phyloP scores from a whole-genome alignment of 2,113 vertebrate species.

The Psettodes erumei region DNA sequence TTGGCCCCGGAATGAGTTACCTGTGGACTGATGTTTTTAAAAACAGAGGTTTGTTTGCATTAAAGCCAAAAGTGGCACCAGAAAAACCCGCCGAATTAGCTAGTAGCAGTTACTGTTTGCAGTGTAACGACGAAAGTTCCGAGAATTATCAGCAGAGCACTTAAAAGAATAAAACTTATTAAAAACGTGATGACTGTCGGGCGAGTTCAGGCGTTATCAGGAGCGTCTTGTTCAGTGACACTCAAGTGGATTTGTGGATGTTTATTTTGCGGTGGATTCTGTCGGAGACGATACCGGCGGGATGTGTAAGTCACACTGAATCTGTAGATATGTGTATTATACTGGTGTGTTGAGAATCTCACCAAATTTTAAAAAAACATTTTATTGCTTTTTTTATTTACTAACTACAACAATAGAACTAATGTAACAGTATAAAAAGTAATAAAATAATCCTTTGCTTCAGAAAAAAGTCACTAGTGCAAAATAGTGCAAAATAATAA shows the following conservation, averaged over 20 bases:
- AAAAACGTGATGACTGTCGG: not conserved
- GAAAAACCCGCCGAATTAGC: not conserved
- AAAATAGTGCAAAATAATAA: no score
- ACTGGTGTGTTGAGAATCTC: not conserved
- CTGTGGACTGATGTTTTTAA: no score
- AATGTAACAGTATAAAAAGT: no score
- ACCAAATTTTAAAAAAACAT: no score
- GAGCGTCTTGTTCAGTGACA: not conserved
- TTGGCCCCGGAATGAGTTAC: not conserved
- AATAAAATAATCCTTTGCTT: no score
- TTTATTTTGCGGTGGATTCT: not conserved
- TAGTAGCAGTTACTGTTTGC: not conserved
- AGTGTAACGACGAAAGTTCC: not conserved
- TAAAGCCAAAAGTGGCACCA: not conserved
- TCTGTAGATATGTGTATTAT: not conserved
- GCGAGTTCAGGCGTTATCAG: not conserved
- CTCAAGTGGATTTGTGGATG: not conserved
- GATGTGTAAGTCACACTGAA: not conserved
- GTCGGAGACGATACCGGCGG: not conserved
- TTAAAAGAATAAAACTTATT: not conserved
- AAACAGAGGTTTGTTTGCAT: not conserved
- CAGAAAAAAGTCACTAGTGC: no score
- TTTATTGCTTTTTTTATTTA: no score
- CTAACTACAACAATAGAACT: no score
- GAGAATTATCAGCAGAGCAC: not conserved